Conservation (phyloP, 2,113 vertebrate species). For the Cryptomyrus ogoouensis region DNA sequence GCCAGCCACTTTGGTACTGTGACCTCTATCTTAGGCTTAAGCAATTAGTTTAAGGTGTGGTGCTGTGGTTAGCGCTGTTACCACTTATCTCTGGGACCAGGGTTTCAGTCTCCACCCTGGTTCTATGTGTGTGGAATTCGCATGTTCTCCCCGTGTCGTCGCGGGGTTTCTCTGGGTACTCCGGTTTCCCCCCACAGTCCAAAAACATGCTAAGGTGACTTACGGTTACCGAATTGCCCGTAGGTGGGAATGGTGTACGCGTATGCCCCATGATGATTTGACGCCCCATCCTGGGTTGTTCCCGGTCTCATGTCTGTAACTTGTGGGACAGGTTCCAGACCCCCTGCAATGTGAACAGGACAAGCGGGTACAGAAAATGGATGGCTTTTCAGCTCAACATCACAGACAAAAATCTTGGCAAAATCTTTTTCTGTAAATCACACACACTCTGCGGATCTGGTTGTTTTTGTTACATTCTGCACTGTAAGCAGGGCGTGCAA, state of each 20-base stretch:
- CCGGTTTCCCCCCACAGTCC: not conserved
- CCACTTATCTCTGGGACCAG: not conserved
- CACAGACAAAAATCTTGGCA: not conserved
- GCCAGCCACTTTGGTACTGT: not conserved
- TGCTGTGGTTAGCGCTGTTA: not conserved
- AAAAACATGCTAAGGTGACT: not conserved
- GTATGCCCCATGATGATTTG: not conserved
- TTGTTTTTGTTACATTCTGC: conserved; percentile 19
- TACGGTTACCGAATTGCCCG: not conserved
- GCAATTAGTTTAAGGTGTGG: not conserved
- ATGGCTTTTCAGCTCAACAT: not conserved
- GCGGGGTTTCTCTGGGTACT: not conserved
- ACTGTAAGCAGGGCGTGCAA: conserved; percentile 23
- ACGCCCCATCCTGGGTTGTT: not conserved
- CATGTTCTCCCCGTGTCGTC: not conserved
- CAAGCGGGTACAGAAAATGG: not conserved
- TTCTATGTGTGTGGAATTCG: not conserved
- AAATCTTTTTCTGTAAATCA: conserved; percentile 4
- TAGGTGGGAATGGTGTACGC: not conserved
- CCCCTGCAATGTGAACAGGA: not conserved
- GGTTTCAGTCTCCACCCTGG: not conserved
- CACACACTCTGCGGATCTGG: conserved; percentile 16
- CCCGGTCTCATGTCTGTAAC: not conserved
- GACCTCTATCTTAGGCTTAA: not conserved
- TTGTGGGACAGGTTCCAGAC: not conserved